Evolutionary conservation across 2,113 vertebrate species (phyloP).

Genomic region (Lonchura striata): DNA sequence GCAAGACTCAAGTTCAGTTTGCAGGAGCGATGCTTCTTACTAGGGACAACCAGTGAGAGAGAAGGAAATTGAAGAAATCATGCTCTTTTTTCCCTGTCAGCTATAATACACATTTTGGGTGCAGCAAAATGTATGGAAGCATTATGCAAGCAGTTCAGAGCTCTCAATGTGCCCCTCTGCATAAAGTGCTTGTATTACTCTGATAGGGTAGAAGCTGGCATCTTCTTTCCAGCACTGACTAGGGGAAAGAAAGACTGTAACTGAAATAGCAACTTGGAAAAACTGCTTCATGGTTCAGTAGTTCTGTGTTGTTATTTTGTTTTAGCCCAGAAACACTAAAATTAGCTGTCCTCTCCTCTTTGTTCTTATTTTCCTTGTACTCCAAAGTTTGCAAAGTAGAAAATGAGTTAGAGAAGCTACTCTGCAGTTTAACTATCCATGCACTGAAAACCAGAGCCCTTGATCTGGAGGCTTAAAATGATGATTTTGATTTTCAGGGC

Average conservation of each 20-base stretch:
- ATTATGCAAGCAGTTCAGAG: neutral
- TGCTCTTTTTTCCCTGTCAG: neutral
- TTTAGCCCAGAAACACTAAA: conserved; percentile 30
- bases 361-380: conserved; percentile 9
- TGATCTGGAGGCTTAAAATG: neutral
- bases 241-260: neutral
- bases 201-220: neutral
- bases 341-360: conserved; percentile 12
- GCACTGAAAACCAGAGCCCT: neutral
- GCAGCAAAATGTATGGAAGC: neutral
- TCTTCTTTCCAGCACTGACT: neutral
- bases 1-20: neutral
- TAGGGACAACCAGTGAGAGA: neutral
- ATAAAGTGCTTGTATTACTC: neutral
- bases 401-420: neutral
- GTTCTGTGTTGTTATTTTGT: conserved; percentile 18
- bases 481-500: neutral
- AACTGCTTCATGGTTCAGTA: conserved; percentile 29
- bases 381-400: neutral
- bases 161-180: neutral
- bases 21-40: neutral
- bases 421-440: neutral
- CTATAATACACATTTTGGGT: neutral
- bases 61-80: neutral
- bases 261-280: conserved; percentile 37